Conservation (phyloP, 2,797 vertebrate genomes). For the Eulemur rubriventer region DNA sequence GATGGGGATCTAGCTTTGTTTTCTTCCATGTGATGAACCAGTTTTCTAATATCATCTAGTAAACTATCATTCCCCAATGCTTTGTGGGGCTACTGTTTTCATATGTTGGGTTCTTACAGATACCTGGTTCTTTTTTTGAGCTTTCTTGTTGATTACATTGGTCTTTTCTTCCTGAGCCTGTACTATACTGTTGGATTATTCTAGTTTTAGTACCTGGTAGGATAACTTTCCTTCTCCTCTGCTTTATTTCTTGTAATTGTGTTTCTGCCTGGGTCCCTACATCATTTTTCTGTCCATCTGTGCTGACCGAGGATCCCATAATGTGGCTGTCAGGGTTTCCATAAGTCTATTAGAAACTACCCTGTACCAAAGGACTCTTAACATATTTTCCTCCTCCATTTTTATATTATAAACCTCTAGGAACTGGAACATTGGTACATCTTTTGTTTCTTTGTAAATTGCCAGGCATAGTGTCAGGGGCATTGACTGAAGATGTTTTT, state of each 20-base stretch:
- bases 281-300: neutral
- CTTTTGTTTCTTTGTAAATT: conserved; percentile 18
- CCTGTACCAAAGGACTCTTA: neutral
- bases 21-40: neutral
- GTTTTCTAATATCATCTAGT: neutral
- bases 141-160: neutral
- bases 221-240: neutral
- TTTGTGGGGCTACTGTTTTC: neutral
- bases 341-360: neutral
- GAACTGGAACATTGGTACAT: neutral
- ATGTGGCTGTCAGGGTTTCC: neutral
- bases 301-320: no score
- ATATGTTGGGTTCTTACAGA: neutral
- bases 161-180: neutral
- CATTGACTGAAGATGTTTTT: conserved; percentile 15
- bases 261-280: neutral
- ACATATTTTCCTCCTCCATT: neutral
- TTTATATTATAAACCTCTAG: neutral
- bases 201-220: neutral
- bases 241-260: neutral
- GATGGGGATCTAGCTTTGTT: neutral
- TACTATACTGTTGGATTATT: neutral
- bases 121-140: neutral
- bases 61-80: neutral
- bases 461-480: neutral